These are phyloP conservation scores for Cephalopholis sonnerati DNA, from an alignment of 2,113 vertebrate species.

Conservation along the genomic window DNA sequence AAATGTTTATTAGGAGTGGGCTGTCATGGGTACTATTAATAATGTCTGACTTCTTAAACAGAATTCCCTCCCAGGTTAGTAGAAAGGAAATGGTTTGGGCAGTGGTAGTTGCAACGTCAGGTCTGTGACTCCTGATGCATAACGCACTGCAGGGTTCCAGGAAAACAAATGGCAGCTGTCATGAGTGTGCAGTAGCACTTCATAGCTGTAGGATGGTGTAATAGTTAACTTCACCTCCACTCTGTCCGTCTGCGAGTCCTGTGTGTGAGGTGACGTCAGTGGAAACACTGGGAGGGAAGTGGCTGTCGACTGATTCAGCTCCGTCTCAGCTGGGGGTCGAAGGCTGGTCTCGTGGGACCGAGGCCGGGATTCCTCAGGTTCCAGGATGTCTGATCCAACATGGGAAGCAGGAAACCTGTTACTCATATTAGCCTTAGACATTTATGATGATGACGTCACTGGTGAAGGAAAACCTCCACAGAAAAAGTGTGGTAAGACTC, in stretches of 20 bases:
- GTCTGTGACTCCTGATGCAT: neutral
- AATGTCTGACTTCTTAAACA: neutral
- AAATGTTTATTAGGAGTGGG: too few species aligned
- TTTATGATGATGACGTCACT: conserved; percentile 16
- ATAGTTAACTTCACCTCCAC: neutral
- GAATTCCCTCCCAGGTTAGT: neutral
- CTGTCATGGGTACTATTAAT: neutral
- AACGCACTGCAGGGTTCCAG: neutral
- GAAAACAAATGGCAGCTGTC: neutral
- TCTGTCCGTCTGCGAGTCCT: conserved; percentile 21
- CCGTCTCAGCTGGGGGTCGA: conserved; percentile 42
- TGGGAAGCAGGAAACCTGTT: conserved; percentile 59
- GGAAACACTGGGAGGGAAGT: conserved; percentile 55
- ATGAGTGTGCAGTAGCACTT: neutral
- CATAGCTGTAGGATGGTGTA: conserved; percentile 24
- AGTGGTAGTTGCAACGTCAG: neutral
- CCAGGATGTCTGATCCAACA: conserved; percentile 39
- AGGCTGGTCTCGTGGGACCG: neutral
- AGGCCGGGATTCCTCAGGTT: conserved; percentile 47
- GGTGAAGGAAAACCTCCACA: neutral
- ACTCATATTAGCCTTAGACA: conserved; percentile 43
- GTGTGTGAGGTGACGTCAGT: conserved; percentile 49
- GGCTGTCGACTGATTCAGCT: conserved; percentile 34
- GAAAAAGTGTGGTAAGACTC: neutral
- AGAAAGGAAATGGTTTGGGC: neutral